Conservation (phyloP, 2,113 vertebrate genomes). For the Carollia perspicillata region DNA sequence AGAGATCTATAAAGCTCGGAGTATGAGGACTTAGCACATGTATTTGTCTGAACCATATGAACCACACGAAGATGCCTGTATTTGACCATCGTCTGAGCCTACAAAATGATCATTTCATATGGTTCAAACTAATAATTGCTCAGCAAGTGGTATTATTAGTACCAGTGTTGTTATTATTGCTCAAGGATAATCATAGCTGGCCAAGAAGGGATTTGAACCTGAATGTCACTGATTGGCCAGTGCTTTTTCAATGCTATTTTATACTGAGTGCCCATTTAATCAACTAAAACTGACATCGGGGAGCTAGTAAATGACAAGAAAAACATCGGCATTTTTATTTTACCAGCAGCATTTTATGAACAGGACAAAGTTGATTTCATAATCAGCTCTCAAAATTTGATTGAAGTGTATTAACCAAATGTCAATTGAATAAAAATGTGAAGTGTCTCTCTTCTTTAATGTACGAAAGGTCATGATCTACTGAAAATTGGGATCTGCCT, state of each 20-base stretch:
- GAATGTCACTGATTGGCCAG: not conserved
- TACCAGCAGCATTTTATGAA: constrained; percentile 66
- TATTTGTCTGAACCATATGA: not conserved
- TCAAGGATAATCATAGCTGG: not conserved
- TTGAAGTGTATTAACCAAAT: constrained; percentile 53
- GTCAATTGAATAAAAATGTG: constrained; percentile 57
- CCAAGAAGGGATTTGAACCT: not conserved
- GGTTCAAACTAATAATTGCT: not conserved
- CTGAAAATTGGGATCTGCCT: constrained; percentile 58
- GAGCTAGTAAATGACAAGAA: constrained; percentile 17
- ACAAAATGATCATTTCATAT: not conserved
- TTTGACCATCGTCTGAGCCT: not conserved
- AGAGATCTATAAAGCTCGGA: not conserved
- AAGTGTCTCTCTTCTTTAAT: constrained; percentile 54
- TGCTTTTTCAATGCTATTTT: not conserved
- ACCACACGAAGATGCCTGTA: not conserved
- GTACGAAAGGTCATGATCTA: constrained; percentile 48
- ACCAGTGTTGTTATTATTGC: not conserved
- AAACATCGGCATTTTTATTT: not conserved
- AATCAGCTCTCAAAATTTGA: constrained; percentile 36
- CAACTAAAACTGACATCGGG: not conserved
- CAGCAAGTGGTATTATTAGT: not conserved
- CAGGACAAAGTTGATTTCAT: constrained; percentile 36
- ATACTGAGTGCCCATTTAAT: not conserved
- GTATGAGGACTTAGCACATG: not conserved